Conservation (phyloP, 2,888 invertebrate species). For the Lasioglossum oenotherae region DNA sequence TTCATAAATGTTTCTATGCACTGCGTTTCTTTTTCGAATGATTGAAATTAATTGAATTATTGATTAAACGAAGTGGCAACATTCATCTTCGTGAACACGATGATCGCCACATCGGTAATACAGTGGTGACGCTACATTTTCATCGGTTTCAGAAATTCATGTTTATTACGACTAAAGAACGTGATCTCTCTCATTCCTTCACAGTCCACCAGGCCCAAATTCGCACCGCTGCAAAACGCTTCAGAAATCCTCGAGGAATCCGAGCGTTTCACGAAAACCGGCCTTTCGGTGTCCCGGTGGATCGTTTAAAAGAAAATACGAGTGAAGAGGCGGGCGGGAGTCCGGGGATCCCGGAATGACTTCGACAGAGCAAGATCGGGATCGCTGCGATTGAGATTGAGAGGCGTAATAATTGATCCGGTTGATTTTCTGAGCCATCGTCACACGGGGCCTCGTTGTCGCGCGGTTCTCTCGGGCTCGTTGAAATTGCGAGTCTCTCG, state of each 20-base stretch:
- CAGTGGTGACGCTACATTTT: too few species aligned
- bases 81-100: not conserved
- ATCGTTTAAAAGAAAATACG: not conserved
- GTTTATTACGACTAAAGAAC: not conserved
- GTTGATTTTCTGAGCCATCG: conserved; percentile 48
- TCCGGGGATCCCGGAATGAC: not conserved
- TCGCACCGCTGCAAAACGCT: too few species aligned
- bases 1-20: too few species aligned
- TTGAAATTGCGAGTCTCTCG: conserved; percentile 53
- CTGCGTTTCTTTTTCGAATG: too few species aligned
- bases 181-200: too few species aligned
- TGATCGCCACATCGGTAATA: too few species aligned
- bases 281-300: not conserved
- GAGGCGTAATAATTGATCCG: conserved; percentile 58
- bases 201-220: too few species aligned
- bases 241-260: not conserved
- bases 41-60: too few species aligned
- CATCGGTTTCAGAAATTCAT: not conserved
- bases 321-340: not conserved
- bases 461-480: conserved; percentile 14
- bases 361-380: conserved; percentile 2
- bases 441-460: conserved; percentile 46
- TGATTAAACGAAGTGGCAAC: too few species aligned
- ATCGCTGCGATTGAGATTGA: conserved; percentile 33
- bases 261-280: not conserved